phyloP scores from a whole-genome alignment of 2,797 vertebrate species.

The Mionectes olivaceus region DNA sequence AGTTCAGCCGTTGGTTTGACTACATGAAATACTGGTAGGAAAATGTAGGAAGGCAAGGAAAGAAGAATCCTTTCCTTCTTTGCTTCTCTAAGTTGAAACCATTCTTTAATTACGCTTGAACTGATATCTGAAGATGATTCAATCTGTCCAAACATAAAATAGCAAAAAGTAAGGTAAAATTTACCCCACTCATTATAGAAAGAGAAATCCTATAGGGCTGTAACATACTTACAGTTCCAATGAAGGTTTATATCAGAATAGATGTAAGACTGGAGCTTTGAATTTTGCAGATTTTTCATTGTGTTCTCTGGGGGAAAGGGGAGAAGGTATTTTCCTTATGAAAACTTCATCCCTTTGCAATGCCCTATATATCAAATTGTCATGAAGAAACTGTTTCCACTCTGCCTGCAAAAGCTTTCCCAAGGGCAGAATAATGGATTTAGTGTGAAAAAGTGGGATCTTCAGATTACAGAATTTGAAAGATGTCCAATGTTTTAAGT shows the following conservation, averaged over 20 bases:
- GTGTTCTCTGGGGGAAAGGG: not conserved
- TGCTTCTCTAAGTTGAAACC: not conserved
- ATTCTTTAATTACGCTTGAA: not conserved
- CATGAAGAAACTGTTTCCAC: not conserved
- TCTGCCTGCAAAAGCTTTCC: slow-evolving; percentile 3
- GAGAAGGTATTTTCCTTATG: not conserved
- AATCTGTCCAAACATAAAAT: not conserved
- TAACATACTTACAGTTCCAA: not conserved
- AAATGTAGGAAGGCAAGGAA: not conserved
- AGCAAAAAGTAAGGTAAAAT: not conserved
- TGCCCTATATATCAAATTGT: not conserved
- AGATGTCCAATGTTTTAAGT: not conserved
- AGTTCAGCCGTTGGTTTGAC: slow-evolving; percentile 19
- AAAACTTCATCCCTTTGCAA: not conserved
- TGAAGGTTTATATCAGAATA: not conserved
- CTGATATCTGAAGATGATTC: not conserved
- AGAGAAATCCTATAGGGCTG: not conserved
- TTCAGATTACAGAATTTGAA: slow-evolving; percentile 9
- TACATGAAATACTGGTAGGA: not conserved
- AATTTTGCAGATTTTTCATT: not conserved
- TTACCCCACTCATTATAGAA: not conserved
- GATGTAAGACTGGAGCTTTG: not conserved
- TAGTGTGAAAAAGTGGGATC: not conserved
- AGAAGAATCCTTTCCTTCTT: not conserved
- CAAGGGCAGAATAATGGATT: not conserved